phyloP scores from a whole-genome alignment of 92 coral and sea anemone species.

The Hydrozoanthus gracilis region DNA sequence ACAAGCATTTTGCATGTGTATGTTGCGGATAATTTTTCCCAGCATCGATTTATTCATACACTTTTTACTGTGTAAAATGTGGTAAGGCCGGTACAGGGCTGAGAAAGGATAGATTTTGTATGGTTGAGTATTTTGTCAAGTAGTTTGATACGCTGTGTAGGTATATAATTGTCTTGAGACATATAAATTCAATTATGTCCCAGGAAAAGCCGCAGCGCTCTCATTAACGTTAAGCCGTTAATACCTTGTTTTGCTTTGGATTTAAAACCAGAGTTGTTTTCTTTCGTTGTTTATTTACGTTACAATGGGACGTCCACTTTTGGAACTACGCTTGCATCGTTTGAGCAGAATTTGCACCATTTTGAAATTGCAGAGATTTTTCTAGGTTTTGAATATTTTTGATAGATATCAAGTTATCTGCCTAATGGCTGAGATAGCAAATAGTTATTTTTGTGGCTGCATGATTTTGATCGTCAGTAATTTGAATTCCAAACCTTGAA shows the following conservation, averaged over 20 bases:
- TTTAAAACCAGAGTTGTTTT: conserved; percentile 4
- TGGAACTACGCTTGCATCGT: neutral
- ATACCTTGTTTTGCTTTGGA: conserved; percentile 35
- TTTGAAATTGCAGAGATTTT: conserved; percentile 35
- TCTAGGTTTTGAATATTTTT: neutral
- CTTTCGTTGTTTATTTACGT: conserved; percentile 10
- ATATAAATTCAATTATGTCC: conserved; percentile 35
- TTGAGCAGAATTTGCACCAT: neutral
- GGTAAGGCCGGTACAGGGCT: conserved; percentile 82
- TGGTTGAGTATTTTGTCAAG: conserved; percentile 54
- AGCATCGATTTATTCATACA: conserved; percentile 55
- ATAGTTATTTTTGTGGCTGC: conserved; percentile 15
- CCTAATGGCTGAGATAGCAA: neutral
- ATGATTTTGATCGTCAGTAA: conserved; percentile 1
- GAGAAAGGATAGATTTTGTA: conserved; percentile 45
- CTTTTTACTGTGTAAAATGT: conserved; percentile 94
- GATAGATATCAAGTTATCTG: neutral
- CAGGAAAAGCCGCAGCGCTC: conserved; percentile 6
- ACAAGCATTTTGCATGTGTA: conserved; percentile 42
- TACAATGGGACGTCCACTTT: neutral
- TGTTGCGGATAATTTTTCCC: conserved; percentile 54
- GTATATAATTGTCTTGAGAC: conserved; percentile 5
- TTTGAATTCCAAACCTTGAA: conserved; percentile 28
- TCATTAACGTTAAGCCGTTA: conserved; percentile 17
- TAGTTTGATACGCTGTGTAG: conserved; percentile 57